phyloP scores from a whole-genome alignment of 2,888 invertebrate genomes.

The Drosophila multiciliata region DNA sequence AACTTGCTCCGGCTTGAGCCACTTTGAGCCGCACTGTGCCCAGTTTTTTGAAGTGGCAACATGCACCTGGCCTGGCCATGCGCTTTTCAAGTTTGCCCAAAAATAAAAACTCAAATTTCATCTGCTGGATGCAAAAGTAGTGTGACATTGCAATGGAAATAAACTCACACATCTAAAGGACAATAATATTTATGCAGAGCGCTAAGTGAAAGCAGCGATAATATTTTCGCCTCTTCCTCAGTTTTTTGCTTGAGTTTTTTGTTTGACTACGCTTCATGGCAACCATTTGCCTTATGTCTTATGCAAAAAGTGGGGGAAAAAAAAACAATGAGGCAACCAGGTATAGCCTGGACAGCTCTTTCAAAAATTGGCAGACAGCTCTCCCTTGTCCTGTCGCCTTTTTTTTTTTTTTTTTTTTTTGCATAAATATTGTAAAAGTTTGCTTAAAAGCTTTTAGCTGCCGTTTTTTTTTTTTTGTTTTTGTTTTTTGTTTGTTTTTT shows the following conservation, averaged over 20 bases:
- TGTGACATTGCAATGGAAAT: slow-evolving; percentile 59
- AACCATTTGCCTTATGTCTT: slow-evolving; percentile 53
- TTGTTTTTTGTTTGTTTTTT: slow-evolving; percentile 10
- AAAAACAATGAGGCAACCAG: background rate
- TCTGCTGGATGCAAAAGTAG: slow-evolving; percentile 9
- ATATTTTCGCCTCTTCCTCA: slow-evolving; percentile 32
- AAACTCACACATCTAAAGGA: slow-evolving; percentile 50
- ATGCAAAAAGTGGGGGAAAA: slow-evolving; percentile 46
- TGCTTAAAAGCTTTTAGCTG: slow-evolving; percentile 75
- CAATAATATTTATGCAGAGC: slow-evolving; percentile 71
- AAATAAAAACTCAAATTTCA: slow-evolving; percentile 8
- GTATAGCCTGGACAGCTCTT: slow-evolving; percentile 32
- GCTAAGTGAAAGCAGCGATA: slow-evolving; percentile 58
- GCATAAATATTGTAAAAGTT: slow-evolving; percentile 73
- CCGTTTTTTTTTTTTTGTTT: slow-evolving; percentile 23
- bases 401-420: slow-evolving; percentile 5
- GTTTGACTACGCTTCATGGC: slow-evolving; percentile 32
- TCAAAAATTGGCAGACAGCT: slow-evolving; percentile 22
- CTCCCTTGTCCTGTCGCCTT: slow-evolving; percentile 34
- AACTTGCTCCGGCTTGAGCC: slow-evolving; percentile 36
- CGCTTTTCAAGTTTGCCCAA: slow-evolving; percentile 24
- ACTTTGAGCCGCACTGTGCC: slow-evolving; percentile 28
- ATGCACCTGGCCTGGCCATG: slow-evolving; percentile 3
- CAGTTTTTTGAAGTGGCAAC: slow-evolving; percentile 40
- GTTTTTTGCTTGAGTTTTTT: slow-evolving; percentile 59